A percentile compares a stretch with the other conserved stretches of the same genome.
Evolutionary conservation across 1,140 invertebrate genomes (phyloP).

Genomic region (Aleiodes sp.): DNA sequence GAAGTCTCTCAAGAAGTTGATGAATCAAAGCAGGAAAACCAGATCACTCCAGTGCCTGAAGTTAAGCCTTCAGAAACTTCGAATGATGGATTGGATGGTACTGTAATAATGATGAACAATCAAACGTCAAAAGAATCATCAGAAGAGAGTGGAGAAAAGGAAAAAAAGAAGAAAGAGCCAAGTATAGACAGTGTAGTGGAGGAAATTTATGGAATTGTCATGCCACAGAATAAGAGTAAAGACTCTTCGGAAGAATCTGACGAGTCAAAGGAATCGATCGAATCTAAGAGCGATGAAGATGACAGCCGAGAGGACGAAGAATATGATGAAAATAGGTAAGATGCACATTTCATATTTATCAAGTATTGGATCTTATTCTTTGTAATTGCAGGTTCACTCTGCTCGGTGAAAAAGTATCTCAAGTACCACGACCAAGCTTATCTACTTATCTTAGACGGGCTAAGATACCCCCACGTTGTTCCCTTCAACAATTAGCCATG

Average conservation of each 20-base stretch:
- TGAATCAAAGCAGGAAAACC: conserved; percentile 20
- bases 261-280: conserved; percentile 15
- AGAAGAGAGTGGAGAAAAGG: not conserved
- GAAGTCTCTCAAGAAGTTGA: conserved; percentile 44
- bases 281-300: conserved; percentile 16
- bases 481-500: conserved; percentile 51
- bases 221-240: conserved; percentile 32
- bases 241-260: conserved; percentile 17
- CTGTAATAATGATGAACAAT: not conserved
- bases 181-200: conserved; percentile 52
- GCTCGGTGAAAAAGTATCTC: conserved; percentile 56
- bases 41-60: not conserved
- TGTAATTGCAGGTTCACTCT: conserved; percentile 50
- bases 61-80: conserved; percentile 12
- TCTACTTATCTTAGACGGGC: conserved; percentile 47
- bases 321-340: conserved; percentile 52
- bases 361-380: conserved; percentile 24
- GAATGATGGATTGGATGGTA: conserved; percentile 16
- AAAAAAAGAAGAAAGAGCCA: conserved; percentile 37
- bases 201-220: conserved; percentile 49
- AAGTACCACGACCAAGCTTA: conserved; percentile 58
- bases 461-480: conserved; percentile 45
- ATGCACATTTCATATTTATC: not conserved
- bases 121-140: conserved; percentile 1
- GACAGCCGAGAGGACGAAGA: conserved; percentile 47